A percentile compares a stretch with the other conserved stretches of the same genome.
These are phyloP conservation scores for Anthophora plumipes DNA, from an alignment of 2,888 invertebrate genomes.

Conservation along the genomic window DNA sequence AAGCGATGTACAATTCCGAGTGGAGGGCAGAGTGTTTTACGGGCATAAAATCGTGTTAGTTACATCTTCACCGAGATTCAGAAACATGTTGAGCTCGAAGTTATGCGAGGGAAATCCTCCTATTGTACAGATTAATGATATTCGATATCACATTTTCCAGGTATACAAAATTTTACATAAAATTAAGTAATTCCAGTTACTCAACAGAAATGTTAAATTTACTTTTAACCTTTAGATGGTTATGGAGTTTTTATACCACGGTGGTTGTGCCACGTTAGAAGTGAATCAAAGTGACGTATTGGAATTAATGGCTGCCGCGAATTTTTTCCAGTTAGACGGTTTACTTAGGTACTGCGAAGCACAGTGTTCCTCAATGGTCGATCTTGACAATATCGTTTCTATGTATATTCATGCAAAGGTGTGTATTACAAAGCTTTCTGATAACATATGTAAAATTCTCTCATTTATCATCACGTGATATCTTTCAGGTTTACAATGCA, in stretches of 20 bases:
- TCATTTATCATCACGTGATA: background rate
- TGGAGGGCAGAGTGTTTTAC: constrained; percentile 95
- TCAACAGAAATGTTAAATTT: background rate
- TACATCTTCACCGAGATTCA: constrained; percentile 94
- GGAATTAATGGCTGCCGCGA: constrained; percentile 95
- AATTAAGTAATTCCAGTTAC: background rate
- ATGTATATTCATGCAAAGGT: constrained; percentile 97
- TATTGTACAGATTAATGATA: constrained; percentile 96
- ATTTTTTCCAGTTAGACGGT: constrained; percentile 95
- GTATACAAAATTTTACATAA: constrained; percentile 83
- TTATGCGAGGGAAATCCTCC: constrained; percentile 91
- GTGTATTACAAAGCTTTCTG: constrained; percentile 40
- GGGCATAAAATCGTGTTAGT: constrained; percentile 97
- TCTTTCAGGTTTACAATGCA: constrained; percentile 92
- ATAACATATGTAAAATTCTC: background rate
- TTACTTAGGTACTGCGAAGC: constrained; percentile 94
- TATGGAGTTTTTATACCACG: constrained; percentile 97
- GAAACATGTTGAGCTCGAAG: constrained; percentile 93
- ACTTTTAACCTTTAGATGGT: constrained; percentile 88
- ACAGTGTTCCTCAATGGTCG: constrained; percentile 92
- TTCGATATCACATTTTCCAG: constrained; percentile 96
- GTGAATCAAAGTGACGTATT: constrained; percentile 93
- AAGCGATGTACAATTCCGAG: constrained; percentile 96
- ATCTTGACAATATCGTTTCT: constrained; percentile 95
- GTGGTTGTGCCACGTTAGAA: constrained; percentile 92